A percentile compares a stretch with the other conserved stretches of the same genome.
phyloP scores from a whole-genome alignment of 2,113 vertebrate species.

The Chunga burmeisteri region DNA sequence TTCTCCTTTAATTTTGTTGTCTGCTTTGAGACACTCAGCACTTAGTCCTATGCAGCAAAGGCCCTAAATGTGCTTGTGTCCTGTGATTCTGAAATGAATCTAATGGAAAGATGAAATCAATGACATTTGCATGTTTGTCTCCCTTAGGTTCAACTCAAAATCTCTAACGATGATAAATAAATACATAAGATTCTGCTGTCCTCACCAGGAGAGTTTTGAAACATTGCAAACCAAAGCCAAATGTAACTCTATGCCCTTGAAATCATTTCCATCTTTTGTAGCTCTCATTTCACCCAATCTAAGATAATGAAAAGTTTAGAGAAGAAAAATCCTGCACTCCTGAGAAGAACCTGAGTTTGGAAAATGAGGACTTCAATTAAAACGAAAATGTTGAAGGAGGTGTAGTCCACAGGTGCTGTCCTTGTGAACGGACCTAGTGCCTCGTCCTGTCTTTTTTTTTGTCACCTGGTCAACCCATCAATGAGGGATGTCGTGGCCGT shows the following conservation, averaged over 20 bases:
- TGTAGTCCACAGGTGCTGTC: not conserved
- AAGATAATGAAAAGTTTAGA: not conserved
- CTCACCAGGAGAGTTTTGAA: not conserved
- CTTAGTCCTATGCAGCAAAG: not conserved
- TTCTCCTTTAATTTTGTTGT: not conserved
- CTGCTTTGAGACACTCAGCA: not conserved
- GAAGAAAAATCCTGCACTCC: not conserved
- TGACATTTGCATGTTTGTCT: not conserved
- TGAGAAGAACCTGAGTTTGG: not conserved
- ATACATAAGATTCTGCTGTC: not conserved
- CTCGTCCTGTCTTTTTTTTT: not conserved
- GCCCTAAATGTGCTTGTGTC: not conserved
- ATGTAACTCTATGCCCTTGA: not conserved
- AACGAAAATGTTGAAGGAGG: not conserved
- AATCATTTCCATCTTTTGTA: not conserved
- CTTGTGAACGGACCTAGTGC: not conserved
- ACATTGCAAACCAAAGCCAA: not conserved
- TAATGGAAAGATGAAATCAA: not conserved
- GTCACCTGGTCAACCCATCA: not conserved
- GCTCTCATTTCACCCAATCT: not conserved
- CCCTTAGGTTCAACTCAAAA: not conserved
- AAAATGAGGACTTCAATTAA: not conserved
- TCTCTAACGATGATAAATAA: constrained; percentile 3
- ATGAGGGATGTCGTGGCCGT: not conserved
- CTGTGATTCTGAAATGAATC: not conserved